Conservation (phyloP, 2,888 invertebrate species). For the Agonopterix arenella region DNA sequence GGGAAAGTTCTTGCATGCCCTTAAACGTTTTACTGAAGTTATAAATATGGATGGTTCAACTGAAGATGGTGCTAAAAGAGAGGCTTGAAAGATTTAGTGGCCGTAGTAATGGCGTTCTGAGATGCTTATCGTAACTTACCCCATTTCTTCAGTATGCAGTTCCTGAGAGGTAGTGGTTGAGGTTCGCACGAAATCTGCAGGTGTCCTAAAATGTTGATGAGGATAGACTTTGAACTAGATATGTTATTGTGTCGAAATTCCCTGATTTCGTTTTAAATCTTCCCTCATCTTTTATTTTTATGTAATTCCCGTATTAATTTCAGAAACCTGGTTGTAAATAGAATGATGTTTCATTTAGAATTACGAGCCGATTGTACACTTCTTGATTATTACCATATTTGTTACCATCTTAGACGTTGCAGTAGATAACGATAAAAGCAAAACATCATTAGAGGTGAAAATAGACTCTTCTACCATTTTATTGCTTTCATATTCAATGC, state of each 20-base stretch:
- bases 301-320: too few species aligned
- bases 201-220: too few species aligned
- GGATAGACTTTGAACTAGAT: too few species aligned
- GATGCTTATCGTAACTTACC: too few species aligned
- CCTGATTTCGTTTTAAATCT: too few species aligned
- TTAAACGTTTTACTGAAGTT: slow-evolving; percentile 39
- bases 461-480: slow-evolving; percentile 49
- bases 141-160: too few species aligned
- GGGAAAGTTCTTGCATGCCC: slow-evolving; percentile 40
- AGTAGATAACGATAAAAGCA: slow-evolving; percentile 62
- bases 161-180: too few species aligned
- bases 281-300: too few species aligned
- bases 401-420: slow-evolving; percentile 16
- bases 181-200: too few species aligned
- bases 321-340: too few species aligned
- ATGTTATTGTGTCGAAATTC: too few species aligned
- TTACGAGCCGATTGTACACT: neutral
- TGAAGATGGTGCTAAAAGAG: slow-evolving; percentile 20
- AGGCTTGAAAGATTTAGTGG: slow-evolving; percentile 17
- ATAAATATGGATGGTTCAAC: slow-evolving; percentile 30
- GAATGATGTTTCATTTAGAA: too few species aligned
- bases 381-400: slow-evolving; percentile 9
- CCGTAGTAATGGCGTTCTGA: neutral
- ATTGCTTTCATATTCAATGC: slow-evolving; percentile 33
- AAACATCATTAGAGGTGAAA: slow-evolving; percentile 47